phyloP scores from a whole-genome alignment of 2,113 vertebrate genomes.

The Phodopus roborovskii region DNA sequence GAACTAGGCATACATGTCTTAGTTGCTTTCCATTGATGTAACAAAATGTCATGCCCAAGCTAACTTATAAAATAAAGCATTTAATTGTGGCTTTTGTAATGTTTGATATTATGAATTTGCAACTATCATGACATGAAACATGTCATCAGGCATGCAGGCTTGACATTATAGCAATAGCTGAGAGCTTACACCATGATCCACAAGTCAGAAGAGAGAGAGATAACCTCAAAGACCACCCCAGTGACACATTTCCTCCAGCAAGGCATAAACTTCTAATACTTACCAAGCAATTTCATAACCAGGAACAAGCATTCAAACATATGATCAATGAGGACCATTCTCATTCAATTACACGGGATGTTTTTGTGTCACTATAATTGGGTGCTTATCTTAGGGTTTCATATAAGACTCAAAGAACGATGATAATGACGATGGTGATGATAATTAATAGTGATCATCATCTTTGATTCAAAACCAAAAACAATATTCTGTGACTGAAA shows the following conservation, averaged over 20 bases:
- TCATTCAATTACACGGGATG: background rate
- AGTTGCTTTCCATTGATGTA: background rate
- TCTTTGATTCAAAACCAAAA: background rate
- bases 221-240: background rate
- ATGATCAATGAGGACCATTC: no score
- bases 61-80: background rate
- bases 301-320: background rate
- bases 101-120: background rate
- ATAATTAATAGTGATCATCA: no score
- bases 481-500: background rate
- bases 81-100: background rate
- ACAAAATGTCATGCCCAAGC: background rate
- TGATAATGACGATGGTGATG: no score
- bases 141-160: background rate
- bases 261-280: background rate
- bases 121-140: background rate
- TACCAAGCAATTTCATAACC: background rate
- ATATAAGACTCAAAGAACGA: background rate
- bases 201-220: background rate
- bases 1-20: background rate
- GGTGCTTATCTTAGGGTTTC: background rate
- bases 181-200: background rate
- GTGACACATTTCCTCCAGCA: background rate
- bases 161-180: background rate
- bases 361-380: background rate